These are phyloP conservation scores for Gobius niger DNA, from an alignment of 2,113 vertebrate species.

Conservation along the genomic window DNA sequence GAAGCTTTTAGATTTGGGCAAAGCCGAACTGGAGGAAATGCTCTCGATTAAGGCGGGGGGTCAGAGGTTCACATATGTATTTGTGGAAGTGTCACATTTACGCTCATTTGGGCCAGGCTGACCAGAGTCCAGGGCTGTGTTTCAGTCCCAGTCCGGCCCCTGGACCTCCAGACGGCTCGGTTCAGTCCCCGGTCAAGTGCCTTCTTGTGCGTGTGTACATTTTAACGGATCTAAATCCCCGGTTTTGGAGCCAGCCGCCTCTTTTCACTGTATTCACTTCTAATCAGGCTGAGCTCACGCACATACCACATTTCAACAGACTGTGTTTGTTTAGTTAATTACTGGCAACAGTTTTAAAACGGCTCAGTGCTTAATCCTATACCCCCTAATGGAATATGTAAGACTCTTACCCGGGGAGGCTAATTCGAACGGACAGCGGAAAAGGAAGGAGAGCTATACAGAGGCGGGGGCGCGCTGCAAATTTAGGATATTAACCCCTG, in stretches of 20 bases:
- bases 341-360: constrained; percentile 59
- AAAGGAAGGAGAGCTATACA: constrained; percentile 31
- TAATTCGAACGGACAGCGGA: constrained; percentile 48
- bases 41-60: too few species aligned
- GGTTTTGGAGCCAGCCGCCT: constrained; percentile 7
- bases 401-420: constrained; percentile 49
- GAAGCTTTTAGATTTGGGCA: too few species aligned
- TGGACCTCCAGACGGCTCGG: too few species aligned
- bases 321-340: constrained; percentile 72
- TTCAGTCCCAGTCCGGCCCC: too few species aligned
- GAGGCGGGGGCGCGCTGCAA: too few species aligned
- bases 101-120: too few species aligned
- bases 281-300: constrained; percentile 55
- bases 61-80: too few species aligned
- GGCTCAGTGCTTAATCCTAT: constrained; percentile 63
- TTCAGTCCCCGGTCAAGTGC: too few species aligned
- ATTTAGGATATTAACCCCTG: too few species aligned
- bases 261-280: constrained; percentile 28
- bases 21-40: too few species aligned
- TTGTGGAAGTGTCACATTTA: too few species aligned
- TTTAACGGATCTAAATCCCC: constrained; percentile 18
- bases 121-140: too few species aligned
- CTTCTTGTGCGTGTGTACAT: constrained; percentile 5
- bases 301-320: constrained; percentile 55
- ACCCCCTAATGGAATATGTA: constrained; percentile 66